Base-by-base conservation (phyloP, 2,113 vertebrate genomes). In the Prunella himalayana region DNA sequence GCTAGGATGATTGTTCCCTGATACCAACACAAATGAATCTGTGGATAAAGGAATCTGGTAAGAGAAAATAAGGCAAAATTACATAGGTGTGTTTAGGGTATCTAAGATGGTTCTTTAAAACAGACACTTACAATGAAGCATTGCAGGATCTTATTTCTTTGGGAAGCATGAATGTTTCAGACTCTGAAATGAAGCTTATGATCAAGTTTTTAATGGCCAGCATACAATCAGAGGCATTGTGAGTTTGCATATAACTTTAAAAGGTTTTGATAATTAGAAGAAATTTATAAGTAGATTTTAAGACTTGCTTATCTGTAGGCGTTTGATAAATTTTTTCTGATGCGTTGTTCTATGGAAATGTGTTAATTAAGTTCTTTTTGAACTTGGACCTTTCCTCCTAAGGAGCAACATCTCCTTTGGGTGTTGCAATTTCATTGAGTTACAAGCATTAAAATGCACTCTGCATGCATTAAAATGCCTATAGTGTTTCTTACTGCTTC, bases 401-500 rank as follows among this genome's bases (percentile, higher is more conserved):
- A 94, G 73, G 69, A 88, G 50, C 31, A 51, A 47, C 23, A 44
- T 25, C 33, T 93, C 37, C 56, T 80, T 86, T 86, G 44, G 31
- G 59, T 80, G 22, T 47, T 75, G 49, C 27, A 73, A 22, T 50
- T 82, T 66, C 49, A n/a, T 78, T 86, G 64, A 25, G 66, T 94
- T 88, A 86, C 50, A 80, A 66, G 20, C 53, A 78, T 92, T 93
- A 90, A 81, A 80, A 59, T 39, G 10, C 25, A 60, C 23, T 69
- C 75, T 42, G 28, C 61, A 45, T 35, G 27, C 57, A 41, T 86
- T 90, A 88, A 56, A 90, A 83, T 90, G 49, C 25, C 91, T 83
- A 61, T 35, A 77, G 20, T 92, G n/a, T 92, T 90, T 94, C 42
- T 79, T 97, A 65, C 30, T 79, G 59, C 95, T 87, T 94, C 50